Base-by-base conservation (phyloP, 2,113 vertebrate species). In the Protobothrops mucrosquamatus region DNA sequence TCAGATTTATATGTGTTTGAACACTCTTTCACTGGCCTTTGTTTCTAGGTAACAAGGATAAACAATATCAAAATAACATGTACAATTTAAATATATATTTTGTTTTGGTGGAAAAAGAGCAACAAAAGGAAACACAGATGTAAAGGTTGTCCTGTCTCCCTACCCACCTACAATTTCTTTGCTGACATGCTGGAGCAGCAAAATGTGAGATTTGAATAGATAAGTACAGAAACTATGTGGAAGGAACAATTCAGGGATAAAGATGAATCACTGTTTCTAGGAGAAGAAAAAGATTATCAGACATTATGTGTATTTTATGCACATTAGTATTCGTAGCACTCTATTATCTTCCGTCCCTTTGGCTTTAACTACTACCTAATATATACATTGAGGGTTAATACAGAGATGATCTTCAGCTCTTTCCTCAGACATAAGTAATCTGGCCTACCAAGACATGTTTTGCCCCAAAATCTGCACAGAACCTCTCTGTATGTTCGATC, bases 131-230 rank as follows among this genome's bases (percentile, higher is more conserved):
- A 96, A 90, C 85, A 95, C 85, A 89, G 92, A 94, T 95, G 96
- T 96, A 97, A 96, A 90, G 39, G 26, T 14, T 23, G 54, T 94
- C 89, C 91, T 92, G 87, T 18, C 92, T 90, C 39, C 51, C 29
- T 23, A 52, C 15, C 48, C 59, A 74, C 26, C 20, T n/a, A 81
- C 74, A 81, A 81, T n/a, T 89, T 57, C 43, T 48, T 89, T 48
- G 20, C 34, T 88, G 95, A 93, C 95, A 91, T 91, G 39, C 6
- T 39, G 34, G 39, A 96, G 95, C 95, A 95, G 95, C 93, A 95
- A 96, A 96, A 95, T 94, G 94, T 96, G 95, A 96, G 94, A 96
- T 96, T 97, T 96, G 95, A 97, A 97, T 96, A 96, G 95, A 94
- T 92, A 87, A 87, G 26, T 89, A 92, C 94, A 93, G 96, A 96